Percentiles rank a stretch among this genome's conserved stretches.
These are phyloP conservation scores for Branchinecta lynchi DNA, from an alignment of 1,140 invertebrate species.

Conservation along the genomic window DNA sequence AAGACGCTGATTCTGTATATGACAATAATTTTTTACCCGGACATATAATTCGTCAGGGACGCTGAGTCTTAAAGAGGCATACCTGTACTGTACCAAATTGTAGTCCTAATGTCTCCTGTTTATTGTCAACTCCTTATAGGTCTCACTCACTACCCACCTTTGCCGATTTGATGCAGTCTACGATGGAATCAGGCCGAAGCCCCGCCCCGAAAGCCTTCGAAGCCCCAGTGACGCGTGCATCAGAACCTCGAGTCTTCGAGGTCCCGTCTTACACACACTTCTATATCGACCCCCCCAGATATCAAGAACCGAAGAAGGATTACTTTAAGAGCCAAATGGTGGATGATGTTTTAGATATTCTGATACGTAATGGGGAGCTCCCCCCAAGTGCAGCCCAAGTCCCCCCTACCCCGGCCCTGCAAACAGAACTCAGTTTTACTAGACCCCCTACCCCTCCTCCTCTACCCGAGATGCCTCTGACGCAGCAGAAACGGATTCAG, in stretches of 20 bases:
- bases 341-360: constrained; percentile 85
- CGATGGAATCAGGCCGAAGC: not conserved
- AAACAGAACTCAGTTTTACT: constrained; percentile 20
- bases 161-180: constrained; percentile 1
- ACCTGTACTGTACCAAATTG: no score
- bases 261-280: not conserved
- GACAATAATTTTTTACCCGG: no score
- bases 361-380: constrained; percentile 81
- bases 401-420: constrained; percentile 49
- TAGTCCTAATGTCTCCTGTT: not conserved
- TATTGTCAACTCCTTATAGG: not conserved
- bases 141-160: not conserved
- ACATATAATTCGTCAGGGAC: no score
- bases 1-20: no score
- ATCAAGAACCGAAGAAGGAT: not conserved
- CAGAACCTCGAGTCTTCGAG: not conserved
- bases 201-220: not conserved
- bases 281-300: not conserved
- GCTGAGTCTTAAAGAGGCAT: no score
- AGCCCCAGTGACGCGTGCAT: not conserved
- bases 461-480: constrained; percentile 13
- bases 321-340: constrained; percentile 66
- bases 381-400: constrained; percentile 70
- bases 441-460: constrained; percentile 1
- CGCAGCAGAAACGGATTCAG: not conserved